Evolutionary conservation across 2,797 vertebrate genomes (phyloP).

Genomic region (Rhinogobio ventralis): DNA sequence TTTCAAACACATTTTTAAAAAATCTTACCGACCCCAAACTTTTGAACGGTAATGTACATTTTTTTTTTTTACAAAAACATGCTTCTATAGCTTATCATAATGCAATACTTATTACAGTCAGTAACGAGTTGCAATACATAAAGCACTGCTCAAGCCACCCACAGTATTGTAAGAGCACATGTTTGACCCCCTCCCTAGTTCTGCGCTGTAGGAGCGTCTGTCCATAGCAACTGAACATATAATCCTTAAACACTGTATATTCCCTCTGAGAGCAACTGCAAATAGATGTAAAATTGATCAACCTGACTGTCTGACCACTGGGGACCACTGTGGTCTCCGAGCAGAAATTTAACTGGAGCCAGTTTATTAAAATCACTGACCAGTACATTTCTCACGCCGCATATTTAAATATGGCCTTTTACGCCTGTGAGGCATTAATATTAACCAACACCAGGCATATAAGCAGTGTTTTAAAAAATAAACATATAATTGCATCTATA

Average conservation of each 20-base stretch:
- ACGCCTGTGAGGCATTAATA: conserved; percentile 29
- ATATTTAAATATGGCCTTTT: conserved; percentile 28
- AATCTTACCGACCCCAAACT: neutral
- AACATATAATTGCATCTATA: conserved; percentile 47
- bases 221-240: conserved; percentile 30
- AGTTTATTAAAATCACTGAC: conserved; percentile 26
- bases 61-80: neutral
- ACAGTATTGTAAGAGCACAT: conserved; percentile 15
- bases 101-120: neutral
- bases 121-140: neutral
- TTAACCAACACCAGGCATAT: conserved; percentile 23
- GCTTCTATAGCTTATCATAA: neutral
- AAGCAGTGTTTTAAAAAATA: conserved; percentile 43
- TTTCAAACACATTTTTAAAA: neutral
- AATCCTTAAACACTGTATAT: conserved; percentile 25
- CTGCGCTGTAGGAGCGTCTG: conserved; percentile 16
- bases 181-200: conserved; percentile 3
- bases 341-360: conserved; percentile 34
- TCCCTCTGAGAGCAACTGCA: conserved; percentile 43
- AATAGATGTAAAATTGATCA: conserved; percentile 52
- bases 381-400: conserved; percentile 5
- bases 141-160: neutral
- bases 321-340: conserved; percentile 64
- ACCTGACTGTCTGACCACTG: conserved; percentile 13
- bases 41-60: neutral